Evolutionary conservation across 1,140 invertebrate species (phyloP).

Genomic region (Polypedilum pembai): DNA sequence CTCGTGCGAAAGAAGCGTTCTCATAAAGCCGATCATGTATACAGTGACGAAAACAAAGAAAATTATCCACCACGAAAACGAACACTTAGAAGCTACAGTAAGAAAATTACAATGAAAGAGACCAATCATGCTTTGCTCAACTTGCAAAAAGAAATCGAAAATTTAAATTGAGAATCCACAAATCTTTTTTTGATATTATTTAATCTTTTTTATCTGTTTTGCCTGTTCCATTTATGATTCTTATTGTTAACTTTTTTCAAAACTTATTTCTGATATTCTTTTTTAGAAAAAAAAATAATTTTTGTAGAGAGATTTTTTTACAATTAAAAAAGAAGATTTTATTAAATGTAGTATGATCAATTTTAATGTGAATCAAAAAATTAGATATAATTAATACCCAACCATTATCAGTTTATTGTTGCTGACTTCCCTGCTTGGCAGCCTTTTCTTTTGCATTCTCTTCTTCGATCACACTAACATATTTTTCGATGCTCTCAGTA

Average conservation of each 20-base stretch:
- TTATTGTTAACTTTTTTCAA: neutral
- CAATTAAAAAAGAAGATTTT: slow-evolving; percentile 8
- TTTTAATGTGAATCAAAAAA: neutral
- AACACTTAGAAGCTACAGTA: neutral
- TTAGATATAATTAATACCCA: neutral
- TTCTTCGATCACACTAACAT: slow-evolving; percentile 91
- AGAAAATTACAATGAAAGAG: neutral
- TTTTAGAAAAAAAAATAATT: neutral
- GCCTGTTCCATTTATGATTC: neutral
- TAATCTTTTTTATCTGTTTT: neutral
- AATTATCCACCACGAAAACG: neutral
- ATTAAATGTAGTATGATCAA: neutral
- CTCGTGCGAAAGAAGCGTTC: no score
- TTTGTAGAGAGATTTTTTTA: neutral
- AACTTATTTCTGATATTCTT: neutral
- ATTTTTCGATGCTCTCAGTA: slow-evolving; percentile 80
- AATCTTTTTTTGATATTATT: neutral
- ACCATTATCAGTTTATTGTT: neutral
- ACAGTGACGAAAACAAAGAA: no score
- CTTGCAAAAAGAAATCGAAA: neutral
- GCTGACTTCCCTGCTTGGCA: neutral
- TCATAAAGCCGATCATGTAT: no score
- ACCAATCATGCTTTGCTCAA: neutral
- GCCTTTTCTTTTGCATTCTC: slow-evolving; percentile 88
- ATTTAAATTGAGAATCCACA: neutral